Base-by-base conservation (phyloP, 2,888 invertebrate species). In the Catocala fraxini region DNA sequence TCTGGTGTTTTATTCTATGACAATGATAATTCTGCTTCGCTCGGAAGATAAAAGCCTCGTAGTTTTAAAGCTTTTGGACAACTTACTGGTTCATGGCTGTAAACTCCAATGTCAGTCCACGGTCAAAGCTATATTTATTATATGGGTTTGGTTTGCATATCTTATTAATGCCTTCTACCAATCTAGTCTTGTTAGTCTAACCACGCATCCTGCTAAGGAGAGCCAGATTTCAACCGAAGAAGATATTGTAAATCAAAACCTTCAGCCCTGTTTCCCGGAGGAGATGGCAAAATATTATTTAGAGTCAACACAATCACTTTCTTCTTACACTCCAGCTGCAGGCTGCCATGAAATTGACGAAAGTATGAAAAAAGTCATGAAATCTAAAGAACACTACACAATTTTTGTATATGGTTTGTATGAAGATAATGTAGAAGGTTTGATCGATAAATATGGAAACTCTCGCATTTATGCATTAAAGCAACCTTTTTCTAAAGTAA, bases 101-200 rank as follows among this genome's bases (percentile, higher is more conserved):
- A 52, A 43, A 1, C 56, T 77, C 3, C 59, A 51, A 4, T 10
- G 56, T 39, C 4, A 56, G 6, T 56, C 59, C 7, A 51, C 42
- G 6, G 51, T 67, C 0, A 70, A 63, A 33, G 58, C 15, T 33
- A 25, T 77, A 1, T 69, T 88, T 5, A 77, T 88, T 25, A 64
- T 78, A 11, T 90, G 90, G 90, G 70, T 88, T 4, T 77, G 82
- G 77, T 89, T 86, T 13, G 80, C 87, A 0, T 82, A 64, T 60
- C 56, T 82, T 4, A 63, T 82, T 0, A 80, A 76, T 57, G 64
- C 63, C 49, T 77, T 72, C 25, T 83, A 81, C 53, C 81, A 79
- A 15, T 77, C 81, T 0, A 76, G 65, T 43, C 62, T 85, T 15
- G 66, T 80, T 12, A 84, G 84, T 68, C 60, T 81, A 1, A 81